A percentile compares a stretch with the other conserved stretches of the same genome.
Conservation (phyloP, 2,797 vertebrate species). For the Setipinna tenuifilis region DNA sequence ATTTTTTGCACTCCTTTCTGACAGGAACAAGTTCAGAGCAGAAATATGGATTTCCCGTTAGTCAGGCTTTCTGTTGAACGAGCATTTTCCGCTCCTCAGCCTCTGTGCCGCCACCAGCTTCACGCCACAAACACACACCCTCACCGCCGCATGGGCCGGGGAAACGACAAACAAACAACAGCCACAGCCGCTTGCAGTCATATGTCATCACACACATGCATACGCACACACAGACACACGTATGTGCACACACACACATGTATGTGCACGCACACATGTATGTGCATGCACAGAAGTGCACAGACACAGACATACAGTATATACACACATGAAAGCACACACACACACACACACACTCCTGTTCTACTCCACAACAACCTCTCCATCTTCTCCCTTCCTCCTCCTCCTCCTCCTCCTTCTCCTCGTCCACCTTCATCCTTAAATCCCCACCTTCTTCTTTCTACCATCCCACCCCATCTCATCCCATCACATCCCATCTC, state of each 20-base stretch:
- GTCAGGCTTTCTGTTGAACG: slow-evolving; percentile 19
- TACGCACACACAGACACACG: too few species aligned
- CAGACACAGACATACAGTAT: too few species aligned
- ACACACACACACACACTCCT: background rate
- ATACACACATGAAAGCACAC: too few species aligned
- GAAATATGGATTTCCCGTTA: slow-evolving; percentile 22
- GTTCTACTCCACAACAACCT: background rate
- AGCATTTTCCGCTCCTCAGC: background rate
- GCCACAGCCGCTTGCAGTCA: background rate
- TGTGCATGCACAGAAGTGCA: too few species aligned
- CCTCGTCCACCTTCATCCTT: too few species aligned
- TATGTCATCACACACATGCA: background rate
- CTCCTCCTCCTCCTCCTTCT: too few species aligned
- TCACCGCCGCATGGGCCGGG: background rate
- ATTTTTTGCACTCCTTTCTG: background rate
- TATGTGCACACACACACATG: too few species aligned
- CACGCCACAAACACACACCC: background rate
- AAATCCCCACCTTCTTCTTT: too few species aligned
- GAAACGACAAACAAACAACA: background rate
- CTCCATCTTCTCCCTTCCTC: background rate
- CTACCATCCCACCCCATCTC: too few species aligned
- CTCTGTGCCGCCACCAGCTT: background rate
- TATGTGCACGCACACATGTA: too few species aligned
- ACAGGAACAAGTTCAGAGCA: background rate
- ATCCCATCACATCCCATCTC: too few species aligned